phyloP scores from a whole-genome alignment of 2,888 invertebrate species.

The Dryobotodes eremita region DNA sequence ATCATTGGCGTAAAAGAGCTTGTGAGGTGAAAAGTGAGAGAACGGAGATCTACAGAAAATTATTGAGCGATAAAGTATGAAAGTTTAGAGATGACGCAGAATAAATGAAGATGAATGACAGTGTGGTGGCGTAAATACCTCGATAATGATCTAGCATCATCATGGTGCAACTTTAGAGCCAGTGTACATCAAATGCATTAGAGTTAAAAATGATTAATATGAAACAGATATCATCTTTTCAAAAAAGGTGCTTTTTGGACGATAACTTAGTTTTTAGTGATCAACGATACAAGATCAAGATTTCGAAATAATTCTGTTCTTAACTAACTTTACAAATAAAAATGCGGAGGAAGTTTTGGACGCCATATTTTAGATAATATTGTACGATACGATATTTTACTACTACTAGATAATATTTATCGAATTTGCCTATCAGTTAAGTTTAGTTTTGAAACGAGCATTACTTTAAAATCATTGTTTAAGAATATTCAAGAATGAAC shows the following conservation, averaged over 20 bases:
- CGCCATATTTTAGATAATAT: too few relatives aligned
- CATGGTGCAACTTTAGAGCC: neutral
- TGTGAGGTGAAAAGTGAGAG: constrained; percentile 36
- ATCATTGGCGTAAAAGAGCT: constrained; percentile 49
- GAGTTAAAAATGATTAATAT: neutral
- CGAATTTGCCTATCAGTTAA: neutral
- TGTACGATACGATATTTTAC: too few relatives aligned
- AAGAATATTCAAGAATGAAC: too few relatives aligned
- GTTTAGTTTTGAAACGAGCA: neutral
- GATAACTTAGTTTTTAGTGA: too few relatives aligned
- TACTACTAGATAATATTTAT: neutral
- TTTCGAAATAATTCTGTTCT: too few relatives aligned
- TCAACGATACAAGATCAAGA: too few relatives aligned
- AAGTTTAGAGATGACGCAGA: constrained; percentile 24
- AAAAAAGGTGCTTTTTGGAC: too few relatives aligned
- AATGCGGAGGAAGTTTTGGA: too few relatives aligned
- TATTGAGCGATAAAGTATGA: constrained; percentile 35
- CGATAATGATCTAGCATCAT: neutral
- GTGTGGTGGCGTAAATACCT: neutral
- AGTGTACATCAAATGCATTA: neutral
- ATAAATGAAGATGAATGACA: constrained; percentile 40
- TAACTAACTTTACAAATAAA: too few relatives aligned
- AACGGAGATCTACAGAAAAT: constrained; percentile 18
- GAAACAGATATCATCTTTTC: too few relatives aligned
- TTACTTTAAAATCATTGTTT: too few relatives aligned